Conservation (phyloP, 2,888 invertebrate genomes). For the Drosophila melanocephala region DNA sequence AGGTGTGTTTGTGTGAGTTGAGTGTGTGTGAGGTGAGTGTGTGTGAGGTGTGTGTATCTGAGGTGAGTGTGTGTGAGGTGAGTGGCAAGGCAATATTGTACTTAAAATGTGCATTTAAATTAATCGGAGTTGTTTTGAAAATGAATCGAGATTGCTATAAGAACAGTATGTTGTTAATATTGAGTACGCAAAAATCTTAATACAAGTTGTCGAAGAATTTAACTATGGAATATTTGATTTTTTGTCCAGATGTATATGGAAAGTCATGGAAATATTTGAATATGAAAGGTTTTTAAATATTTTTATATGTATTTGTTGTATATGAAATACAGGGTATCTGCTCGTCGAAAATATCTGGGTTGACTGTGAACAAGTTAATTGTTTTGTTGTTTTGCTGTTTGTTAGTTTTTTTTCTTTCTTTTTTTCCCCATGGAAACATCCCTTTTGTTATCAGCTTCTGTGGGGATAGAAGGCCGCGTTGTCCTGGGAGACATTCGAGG, state of each 20-base stretch:
- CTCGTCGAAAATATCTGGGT: background rate
- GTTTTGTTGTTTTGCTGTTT: conserved; percentile 31
- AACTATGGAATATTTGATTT: background rate
- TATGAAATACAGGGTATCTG: conserved; percentile 6
- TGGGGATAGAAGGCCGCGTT: conserved; percentile 43
- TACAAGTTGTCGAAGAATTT: background rate
- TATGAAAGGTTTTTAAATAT: background rate
- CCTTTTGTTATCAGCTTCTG: conserved; percentile 59
- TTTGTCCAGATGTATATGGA: background rate
- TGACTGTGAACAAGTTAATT: background rate
- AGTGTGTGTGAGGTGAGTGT: no score
- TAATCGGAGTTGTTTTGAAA: background rate
- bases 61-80: no score
- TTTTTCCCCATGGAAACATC: conserved; percentile 54
- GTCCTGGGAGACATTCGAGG: background rate
- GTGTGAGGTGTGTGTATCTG: no score
- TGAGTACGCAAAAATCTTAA: background rate
- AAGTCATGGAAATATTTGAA: background rate
- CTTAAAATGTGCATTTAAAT: background rate
- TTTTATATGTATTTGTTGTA: background rate
- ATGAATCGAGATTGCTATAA: background rate
- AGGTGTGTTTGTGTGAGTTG: no score
- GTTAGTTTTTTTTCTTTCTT: conserved; percentile 7
- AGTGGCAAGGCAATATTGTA: background rate
- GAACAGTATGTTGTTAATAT: background rate